Base-by-base conservation (phyloP, 1,140 invertebrate genomes). In the Zaprionus africanus region DNA sequence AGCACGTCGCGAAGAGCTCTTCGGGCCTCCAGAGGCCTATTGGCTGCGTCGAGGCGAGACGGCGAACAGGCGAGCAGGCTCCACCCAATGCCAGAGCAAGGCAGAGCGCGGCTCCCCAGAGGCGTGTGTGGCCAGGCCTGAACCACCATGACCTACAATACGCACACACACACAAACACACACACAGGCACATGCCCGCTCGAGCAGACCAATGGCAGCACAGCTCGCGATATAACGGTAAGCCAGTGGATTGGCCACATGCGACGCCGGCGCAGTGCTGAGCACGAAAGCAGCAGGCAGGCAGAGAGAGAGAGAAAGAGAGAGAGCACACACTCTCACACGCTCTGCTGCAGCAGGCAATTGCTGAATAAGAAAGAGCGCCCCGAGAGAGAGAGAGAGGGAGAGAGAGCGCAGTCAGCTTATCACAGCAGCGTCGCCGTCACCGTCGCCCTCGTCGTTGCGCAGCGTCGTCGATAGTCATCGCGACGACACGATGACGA, bases 111-210 rank as follows among this genome's bases (percentile, higher is more conserved):
- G 41, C 69, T 58, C 63, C 49, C 62, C 31, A 56, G 53, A 15
- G 26, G 22, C 22, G 26, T 36, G 60, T 56, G 53, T 15, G 53
- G 24, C 15, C 13, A 31, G 13, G 46, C 15, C 66, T 65, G 46
- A 54, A 77, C 75, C 74, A 76, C 68, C 69, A 65, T 76, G 74
- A 77, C 75, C 70, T 67, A 73, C 62, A 73, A 65, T 15, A 46
- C 34, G 17, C 11, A 56, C 51, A n/a, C 38, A 31, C 53, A 34
- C 46, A 31, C 54, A 36, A 38, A 12, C 13, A 46, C 26, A 34
- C 46, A 31, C 54, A 36, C 51, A 15, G 13, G 36, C 26, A 41
- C 63, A 9, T 11, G 59, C 26, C 4, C 46, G 2, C 11, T 17
- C n/a, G 2, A 7, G 24, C 19, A 38, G 34, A 28, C 75, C 75